These are phyloP conservation scores for Pycnonotus jocosus DNA, from an alignment of 2,113 vertebrate genomes.

Conservation along the genomic window DNA sequence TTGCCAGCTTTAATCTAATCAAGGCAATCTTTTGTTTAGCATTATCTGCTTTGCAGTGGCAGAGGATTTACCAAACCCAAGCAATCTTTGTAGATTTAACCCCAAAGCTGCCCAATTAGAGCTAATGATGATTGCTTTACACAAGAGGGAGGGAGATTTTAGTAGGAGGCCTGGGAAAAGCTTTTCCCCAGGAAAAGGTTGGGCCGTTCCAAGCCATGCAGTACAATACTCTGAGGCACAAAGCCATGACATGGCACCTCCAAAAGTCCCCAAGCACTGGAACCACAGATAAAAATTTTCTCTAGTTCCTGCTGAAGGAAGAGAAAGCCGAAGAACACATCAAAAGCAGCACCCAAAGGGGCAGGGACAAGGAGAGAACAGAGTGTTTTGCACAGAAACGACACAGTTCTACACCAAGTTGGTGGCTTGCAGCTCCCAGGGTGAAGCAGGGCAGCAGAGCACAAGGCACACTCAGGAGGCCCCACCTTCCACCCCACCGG, in stretches of 20 bases:
- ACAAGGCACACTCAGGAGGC: neutral
- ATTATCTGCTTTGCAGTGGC: constrained; percentile 50
- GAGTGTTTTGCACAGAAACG: neutral
- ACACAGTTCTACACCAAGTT: neutral
- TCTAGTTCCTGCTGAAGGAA: neutral
- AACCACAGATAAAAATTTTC: neutral
- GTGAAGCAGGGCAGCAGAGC: neutral
- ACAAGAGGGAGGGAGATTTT: neutral
- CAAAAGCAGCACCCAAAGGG: neutral
- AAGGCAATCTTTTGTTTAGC: constrained; percentile 46
- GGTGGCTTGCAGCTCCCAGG: accelerated
- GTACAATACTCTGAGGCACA: accelerated
- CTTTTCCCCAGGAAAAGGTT: neutral
- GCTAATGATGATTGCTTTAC: neutral
- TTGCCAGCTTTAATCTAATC: constrained; percentile 57
- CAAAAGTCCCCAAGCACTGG: neutral
- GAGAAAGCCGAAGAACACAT: neutral
- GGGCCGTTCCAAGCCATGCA: accelerated
- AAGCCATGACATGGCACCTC: neutral
- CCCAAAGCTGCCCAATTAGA: constrained; percentile 33
- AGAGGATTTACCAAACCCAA: constrained; percentile 55
- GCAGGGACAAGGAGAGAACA: neutral
- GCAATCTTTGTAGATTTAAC: constrained; percentile 43
- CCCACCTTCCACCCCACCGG: neutral
- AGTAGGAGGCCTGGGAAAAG: neutral